A percentile compares a stretch with the other conserved stretches of the same genome.
phyloP scores from a whole-genome alignment of 2,113 vertebrate species.

The Eulemur macaco region DNA sequence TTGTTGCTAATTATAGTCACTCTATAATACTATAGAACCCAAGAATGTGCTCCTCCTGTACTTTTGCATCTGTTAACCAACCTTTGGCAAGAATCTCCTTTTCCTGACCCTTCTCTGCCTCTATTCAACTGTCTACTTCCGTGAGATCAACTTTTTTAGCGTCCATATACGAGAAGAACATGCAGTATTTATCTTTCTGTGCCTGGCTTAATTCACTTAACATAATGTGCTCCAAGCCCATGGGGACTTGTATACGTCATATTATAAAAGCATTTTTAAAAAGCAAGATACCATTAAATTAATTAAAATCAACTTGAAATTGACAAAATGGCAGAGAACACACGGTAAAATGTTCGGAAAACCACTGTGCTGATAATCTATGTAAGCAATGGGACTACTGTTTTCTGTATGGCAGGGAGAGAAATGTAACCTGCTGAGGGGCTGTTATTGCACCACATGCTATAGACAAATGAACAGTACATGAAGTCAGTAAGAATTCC shows the following conservation, averaged over 20 bases:
- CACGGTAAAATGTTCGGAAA: not conserved
- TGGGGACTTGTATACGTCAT: not conserved
- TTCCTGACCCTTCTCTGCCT: not conserved
- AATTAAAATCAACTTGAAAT: constrained; percentile 45
- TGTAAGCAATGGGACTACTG: not conserved
- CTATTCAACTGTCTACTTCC: not conserved
- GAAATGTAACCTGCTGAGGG: not conserved
- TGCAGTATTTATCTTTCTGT: not conserved
- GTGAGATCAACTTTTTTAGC: not conserved
- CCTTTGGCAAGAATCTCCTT: not conserved
- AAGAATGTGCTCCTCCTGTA: not conserved
- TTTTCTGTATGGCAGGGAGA: not conserved
- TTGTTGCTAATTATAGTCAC: not conserved
- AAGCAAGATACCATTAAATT: not conserved
- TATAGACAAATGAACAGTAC: not conserved
- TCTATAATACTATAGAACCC: not conserved
- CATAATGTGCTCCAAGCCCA: not conserved
- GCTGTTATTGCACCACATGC: not conserved
- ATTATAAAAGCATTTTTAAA: not conserved
- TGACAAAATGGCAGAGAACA: not conserved
- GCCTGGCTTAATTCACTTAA: not conserved
- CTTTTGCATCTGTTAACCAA: not conserved
- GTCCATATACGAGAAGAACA: not conserved
- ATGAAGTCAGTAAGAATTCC: not conserved
- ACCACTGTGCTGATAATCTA: not conserved